Percentiles rank a stretch among this genome's conserved stretches.
Evolutionary conservation across 2,113 vertebrate species (phyloP).

Genomic region (Xerus inauris): DNA sequence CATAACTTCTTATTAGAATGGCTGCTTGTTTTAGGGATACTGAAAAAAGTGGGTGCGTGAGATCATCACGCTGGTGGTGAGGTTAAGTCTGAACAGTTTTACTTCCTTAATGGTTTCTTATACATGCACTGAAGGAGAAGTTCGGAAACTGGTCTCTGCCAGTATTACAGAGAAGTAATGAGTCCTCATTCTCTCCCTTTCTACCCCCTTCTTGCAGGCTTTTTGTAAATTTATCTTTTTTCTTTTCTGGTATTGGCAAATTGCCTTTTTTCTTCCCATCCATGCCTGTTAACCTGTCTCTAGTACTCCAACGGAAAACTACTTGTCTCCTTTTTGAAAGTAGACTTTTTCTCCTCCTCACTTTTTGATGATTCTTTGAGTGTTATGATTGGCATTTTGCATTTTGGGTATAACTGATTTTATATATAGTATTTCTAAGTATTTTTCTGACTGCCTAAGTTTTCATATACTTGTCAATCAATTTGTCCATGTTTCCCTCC

Average conservation of each 20-base stretch:
- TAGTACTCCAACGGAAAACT: neutral
- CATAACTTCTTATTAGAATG: neutral
- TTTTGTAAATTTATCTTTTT: neutral
- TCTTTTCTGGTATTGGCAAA: neutral
- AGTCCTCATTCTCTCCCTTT: neutral
- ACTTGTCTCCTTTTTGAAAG: constrained; percentile 7
- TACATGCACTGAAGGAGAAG: constrained; percentile 3
- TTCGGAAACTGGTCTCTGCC: neutral
- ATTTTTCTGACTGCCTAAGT: neutral
- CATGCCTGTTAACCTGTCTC: neutral
- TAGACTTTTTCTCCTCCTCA: constrained; percentile 21
- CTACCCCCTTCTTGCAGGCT: neutral
- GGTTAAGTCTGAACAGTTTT: constrained; percentile 70
- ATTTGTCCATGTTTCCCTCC: neutral
- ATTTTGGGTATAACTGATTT: constrained; percentile 2
- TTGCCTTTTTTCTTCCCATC: fast-evolving
- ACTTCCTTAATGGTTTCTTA: constrained; percentile 72
- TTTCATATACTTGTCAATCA: neutral
- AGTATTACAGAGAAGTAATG: neutral
- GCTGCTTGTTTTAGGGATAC: neutral
- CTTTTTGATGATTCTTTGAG: neutral
- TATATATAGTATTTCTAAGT: neutral
- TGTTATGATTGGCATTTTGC: neutral
- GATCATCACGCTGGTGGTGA: neutral
- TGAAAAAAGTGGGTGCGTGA: neutral